A percentile compares a stretch with the other conserved stretches of the same genome.
phyloP scores from a whole-genome alignment of 2,797 vertebrate species.

The Gallinago stenura region DNA sequence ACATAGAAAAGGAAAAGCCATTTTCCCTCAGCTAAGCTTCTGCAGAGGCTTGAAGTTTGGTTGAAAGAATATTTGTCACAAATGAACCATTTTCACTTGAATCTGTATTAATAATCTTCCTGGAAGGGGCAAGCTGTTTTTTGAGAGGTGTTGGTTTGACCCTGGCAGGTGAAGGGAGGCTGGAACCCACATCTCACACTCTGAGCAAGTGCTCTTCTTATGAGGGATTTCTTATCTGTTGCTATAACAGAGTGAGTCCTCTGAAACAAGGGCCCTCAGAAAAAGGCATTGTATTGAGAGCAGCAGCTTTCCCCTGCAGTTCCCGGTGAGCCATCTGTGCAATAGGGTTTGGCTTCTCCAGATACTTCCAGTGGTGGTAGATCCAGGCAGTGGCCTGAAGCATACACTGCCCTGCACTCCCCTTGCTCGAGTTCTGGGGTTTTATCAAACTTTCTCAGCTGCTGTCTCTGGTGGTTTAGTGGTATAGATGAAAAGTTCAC shows the following conservation, averaged over 20 bases:
- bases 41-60: neutral
- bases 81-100: neutral
- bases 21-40: neutral
- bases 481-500: neutral
- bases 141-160: neutral
- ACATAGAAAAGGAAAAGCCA: neutral
- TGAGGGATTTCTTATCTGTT: neutral
- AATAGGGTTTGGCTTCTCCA: neutral
- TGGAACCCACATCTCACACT: neutral
- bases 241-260: neutral
- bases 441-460: neutral
- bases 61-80: neutral
- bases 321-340: neutral
- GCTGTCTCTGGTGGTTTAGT: neutral
- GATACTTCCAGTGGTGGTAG: neutral
- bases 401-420: rapidly evolving
- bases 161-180: neutral
- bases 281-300: neutral
- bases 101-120: neutral
- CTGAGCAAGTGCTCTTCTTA: neutral
- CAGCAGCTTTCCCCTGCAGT: neutral
- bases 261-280: neutral
- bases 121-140: neutral
- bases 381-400: neutral
- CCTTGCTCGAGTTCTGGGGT: rapidly evolving